phyloP scores from a whole-genome alignment of 2,797 vertebrate species.

The Agapornis canus region DNA sequence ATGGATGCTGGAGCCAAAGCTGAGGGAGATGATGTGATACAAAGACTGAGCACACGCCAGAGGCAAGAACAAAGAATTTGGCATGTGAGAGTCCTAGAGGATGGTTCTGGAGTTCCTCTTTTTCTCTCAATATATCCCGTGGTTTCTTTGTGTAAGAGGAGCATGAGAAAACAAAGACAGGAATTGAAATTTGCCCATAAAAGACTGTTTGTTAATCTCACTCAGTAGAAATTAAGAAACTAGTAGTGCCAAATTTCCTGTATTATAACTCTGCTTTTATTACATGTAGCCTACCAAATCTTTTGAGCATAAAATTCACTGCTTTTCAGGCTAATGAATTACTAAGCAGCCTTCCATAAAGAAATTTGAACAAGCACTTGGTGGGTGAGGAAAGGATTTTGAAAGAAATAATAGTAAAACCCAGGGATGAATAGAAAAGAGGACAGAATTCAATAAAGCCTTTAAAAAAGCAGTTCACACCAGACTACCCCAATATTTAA shows the following conservation, averaged over 20 bases:
- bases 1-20: background rate
- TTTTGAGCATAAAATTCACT: background rate
- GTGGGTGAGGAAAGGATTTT: background rate
- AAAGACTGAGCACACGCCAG: background rate
- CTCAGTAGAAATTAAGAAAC: background rate
- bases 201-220: background rate
- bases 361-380: background rate
- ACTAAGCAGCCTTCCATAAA: background rate
- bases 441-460: background rate
- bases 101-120: background rate
- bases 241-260: background rate
- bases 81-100: background rate
- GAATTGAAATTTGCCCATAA: background rate
- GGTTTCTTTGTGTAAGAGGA: background rate
- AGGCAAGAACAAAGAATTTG: background rate
- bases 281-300: background rate
- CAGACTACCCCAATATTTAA: background rate
- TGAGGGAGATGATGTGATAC: fast-evolving
- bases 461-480: background rate
- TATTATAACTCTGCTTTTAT: background rate
- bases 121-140: background rate
- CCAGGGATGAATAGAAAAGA: background rate
- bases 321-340: background rate
- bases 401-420: background rate
- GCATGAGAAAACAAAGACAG: background rate